phyloP scores from a whole-genome alignment of 30 jellyfish, hydroid and myxozoan genomes.

The Nemopilema nomurai region DNA sequence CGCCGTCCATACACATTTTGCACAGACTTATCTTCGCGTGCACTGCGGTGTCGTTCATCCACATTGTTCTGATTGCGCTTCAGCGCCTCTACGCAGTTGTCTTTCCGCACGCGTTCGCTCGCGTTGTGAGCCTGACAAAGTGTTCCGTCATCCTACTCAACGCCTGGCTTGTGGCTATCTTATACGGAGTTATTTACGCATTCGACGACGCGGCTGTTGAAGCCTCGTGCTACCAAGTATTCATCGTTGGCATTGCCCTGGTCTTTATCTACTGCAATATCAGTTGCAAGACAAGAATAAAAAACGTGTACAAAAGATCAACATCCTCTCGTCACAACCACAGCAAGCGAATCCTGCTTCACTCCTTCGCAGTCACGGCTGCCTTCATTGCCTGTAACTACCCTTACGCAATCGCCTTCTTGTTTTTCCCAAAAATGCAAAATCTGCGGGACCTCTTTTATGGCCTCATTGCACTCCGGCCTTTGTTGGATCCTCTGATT shows the following conservation, averaged over 20 bases:
- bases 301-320: background rate
- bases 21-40: background rate
- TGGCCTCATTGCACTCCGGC: slow-evolving; percentile 24
- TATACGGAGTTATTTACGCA: slow-evolving; percentile 10
- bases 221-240: slow-evolving; percentile 26
- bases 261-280: slow-evolving; percentile 11
- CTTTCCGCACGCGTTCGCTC: slow-evolving; percentile 18
- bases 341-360: slow-evolving; percentile 5
- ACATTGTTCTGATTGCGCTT: slow-evolving; percentile 19
- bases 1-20: background rate
- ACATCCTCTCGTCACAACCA: background rate
- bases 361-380: slow-evolving; percentile 23
- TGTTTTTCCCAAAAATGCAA: slow-evolving; percentile 6
- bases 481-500: slow-evolving; percentile 31
- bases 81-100: slow-evolving; percentile 32
- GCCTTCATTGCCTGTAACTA: slow-evolving; percentile 17
- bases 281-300: slow-evolving; percentile 7
- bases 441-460: slow-evolving; percentile 19
- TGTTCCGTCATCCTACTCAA: background rate
- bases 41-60: slow-evolving; percentile 9
- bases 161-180: slow-evolving; percentile 18
- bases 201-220: background rate
- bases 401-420: slow-evolving; percentile 37
- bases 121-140: background rate
- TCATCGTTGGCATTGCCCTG: slow-evolving; percentile 24